Evolutionary conservation across 2,797 vertebrate species (phyloP).

Genomic region (Gorsachius magnificus): DNA sequence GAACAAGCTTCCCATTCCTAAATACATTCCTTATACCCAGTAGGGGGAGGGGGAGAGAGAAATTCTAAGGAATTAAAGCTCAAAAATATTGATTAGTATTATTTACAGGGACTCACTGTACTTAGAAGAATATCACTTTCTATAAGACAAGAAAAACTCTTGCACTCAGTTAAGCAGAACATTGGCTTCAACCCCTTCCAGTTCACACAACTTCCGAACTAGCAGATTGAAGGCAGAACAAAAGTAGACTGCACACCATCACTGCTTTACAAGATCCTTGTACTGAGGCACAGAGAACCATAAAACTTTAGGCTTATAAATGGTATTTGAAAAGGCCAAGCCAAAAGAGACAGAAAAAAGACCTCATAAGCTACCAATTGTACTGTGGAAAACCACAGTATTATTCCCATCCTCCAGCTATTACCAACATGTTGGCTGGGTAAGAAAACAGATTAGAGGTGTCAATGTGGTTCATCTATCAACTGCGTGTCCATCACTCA

Average conservation of each 20-base stretch:
- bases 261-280: background rate
- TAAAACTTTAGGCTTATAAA: background rate
- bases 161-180: background rate
- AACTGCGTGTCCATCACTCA: background rate
- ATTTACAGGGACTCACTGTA: background rate
- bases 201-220: background rate
- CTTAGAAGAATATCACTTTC: background rate
- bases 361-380: background rate
- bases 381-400: background rate
- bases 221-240: fast-evolving
- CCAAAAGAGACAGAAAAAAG: background rate
- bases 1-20: background rate
- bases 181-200: background rate
- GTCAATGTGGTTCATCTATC: background rate
- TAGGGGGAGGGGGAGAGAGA: background rate
- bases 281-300: background rate
- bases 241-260: background rate
- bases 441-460: background rate
- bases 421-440: fast-evolving
- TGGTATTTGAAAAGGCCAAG: background rate
- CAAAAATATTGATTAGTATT: background rate
- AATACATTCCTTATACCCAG: background rate
- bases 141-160: background rate
- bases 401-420: background rate
- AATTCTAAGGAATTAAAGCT: background rate